Evolutionary conservation across 2,888 invertebrate genomes (phyloP).

Genomic region (Stenchaetothrips biformis): DNA sequence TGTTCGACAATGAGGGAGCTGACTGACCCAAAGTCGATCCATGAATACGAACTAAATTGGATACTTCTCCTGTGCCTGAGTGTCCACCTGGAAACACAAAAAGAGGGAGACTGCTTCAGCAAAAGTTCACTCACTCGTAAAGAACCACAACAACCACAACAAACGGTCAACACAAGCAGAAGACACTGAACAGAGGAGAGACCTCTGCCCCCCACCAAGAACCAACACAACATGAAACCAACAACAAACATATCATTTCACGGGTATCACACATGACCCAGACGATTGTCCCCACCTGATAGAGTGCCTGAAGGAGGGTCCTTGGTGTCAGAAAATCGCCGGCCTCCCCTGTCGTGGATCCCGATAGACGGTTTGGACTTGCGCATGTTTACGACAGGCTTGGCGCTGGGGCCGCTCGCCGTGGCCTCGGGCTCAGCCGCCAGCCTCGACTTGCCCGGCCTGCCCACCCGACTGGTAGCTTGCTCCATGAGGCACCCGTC

Average conservation of each 20-base stretch:
- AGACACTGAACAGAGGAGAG: too few species aligned
- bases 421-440: not conserved
- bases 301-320: not conserved
- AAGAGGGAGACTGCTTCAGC: not conserved
- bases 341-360: not conserved
- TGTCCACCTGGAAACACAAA: constrained; percentile 37
- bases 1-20: constrained; percentile 80
- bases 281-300: not conserved
- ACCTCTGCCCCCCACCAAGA: not conserved
- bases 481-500: not conserved
- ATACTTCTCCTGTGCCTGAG: constrained; percentile 49
- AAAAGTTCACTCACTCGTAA: not conserved
- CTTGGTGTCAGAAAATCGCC: constrained; percentile 15
- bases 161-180: not conserved
- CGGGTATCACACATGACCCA: not conserved
- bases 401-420: not conserved
- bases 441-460: not conserved
- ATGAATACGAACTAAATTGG: constrained; percentile 82
- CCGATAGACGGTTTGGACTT: not conserved
- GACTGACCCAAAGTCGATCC: constrained; percentile 88
- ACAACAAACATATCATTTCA: not conserved
- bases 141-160: constrained; percentile 28
- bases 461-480: not conserved
- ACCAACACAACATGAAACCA: not conserved
- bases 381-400: constrained; percentile 1